Evolutionary conservation across 2,888 invertebrate species (phyloP), one percentile per base, ranked within the genome.

Genomic region (Gari tellinella): DNA sequence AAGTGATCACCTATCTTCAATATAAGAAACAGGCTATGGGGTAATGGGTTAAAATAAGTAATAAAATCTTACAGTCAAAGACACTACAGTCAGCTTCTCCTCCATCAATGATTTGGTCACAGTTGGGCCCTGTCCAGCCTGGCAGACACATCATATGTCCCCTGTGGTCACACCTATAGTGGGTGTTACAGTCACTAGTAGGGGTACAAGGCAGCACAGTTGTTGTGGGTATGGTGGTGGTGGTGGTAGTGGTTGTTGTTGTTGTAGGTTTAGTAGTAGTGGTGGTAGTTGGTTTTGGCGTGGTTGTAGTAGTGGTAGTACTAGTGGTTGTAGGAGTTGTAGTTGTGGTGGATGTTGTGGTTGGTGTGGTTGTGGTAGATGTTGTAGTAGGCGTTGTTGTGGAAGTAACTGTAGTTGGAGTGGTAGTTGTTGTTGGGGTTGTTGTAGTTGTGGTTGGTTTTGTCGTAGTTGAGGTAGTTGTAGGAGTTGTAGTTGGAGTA

Each of bases 51-150:
- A 31, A 31, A 31, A 31, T 10, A 10, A 31, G 31, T 10, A 31
- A 7, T 10, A 31, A 31, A 31, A 10, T 38, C 64, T 64, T 56
- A 64, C 64, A 46, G 21, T 55, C 40, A 55, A 43, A 64, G 1
- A 56, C 23, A 25, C 21, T 17, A 48, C 64, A 64, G 38, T 64
- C 64, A 12, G 55, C 64, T 26, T 14, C 25, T n/a, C 64, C 64
- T n/a, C 43, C 45, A 17, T 25, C 55, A 21, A 55, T 48, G 23
- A 38, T 43, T n/a, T 8, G 14, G 46, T 55, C 43, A 55, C 64
- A 64, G 21, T 55, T 37, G 25, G 23, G 2, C 19, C 64, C 64
- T 37, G 43, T 37, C 64, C 64, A 64, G 25, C 64, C 64, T 21
- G 21, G 19, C 7, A 46, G 37, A 64, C 64, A 64, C 5, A 46